Conservation (phyloP, 1,140 invertebrate species). For the Megalopta genalis region DNA sequence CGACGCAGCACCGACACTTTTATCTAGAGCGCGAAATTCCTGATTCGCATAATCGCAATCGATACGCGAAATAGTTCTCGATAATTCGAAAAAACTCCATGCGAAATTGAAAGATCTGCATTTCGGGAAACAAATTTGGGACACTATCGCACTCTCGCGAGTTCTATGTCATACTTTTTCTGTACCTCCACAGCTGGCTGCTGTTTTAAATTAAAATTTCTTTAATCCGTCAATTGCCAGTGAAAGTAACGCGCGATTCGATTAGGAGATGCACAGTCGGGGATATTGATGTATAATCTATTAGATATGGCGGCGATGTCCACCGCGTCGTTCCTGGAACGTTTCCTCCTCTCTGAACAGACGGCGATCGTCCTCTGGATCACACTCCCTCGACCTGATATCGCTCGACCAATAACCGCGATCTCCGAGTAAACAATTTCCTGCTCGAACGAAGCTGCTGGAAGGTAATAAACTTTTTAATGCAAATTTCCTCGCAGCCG, state of each 20-base stretch:
- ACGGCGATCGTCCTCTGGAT: not conserved
- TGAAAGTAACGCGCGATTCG: no score
- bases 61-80: no score
- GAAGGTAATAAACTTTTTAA: slow-evolving; percentile 20
- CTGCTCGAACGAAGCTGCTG: not conserved
- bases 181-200: no score
- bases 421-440: slow-evolving; percentile 12
- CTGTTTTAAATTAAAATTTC: no score
- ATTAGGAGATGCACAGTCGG: not conserved
- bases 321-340: not conserved
- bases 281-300: not conserved
- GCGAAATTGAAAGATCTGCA: not conserved
- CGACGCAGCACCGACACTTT: not conserved
- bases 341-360: not conserved
- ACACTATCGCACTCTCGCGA: not conserved
- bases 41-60: no score
- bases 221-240: no score
- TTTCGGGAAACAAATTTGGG: not conserved
- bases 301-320: no score
- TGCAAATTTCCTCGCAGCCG: slow-evolving; percentile 20
- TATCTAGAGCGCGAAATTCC: no score
- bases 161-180: no score
- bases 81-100: no score
- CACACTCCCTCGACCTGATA: not conserved
- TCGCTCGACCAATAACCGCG: not conserved